Conservation (phyloP, 2,888 invertebrate genomes). For the Agapostemon virescens region DNA sequence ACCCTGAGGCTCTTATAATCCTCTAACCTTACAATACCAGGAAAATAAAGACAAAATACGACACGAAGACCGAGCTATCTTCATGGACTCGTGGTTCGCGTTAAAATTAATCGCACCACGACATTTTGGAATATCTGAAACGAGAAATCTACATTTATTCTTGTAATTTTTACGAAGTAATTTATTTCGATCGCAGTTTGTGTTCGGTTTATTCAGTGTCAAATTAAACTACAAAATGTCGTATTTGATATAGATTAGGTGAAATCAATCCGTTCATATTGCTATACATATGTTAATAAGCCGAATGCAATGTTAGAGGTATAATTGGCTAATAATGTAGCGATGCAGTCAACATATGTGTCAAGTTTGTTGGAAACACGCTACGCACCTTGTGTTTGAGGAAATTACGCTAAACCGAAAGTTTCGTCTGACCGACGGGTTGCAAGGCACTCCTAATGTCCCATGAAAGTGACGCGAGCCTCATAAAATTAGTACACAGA, state of each 20-base stretch:
- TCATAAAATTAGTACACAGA: background rate
- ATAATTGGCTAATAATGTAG: background rate
- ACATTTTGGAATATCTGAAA: no score
- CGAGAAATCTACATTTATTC: no score
- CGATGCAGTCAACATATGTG: background rate
- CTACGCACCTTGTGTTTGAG: background rate
- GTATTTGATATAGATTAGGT: background rate
- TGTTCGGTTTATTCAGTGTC: background rate
- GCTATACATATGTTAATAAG: no score
- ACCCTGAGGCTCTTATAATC: background rate
- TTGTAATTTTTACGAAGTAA: no score
- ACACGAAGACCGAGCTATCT: background rate
- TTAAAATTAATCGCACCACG: no score
- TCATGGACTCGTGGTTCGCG: no score
- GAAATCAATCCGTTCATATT: no score
- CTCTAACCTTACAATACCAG: no score
- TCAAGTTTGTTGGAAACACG: background rate
- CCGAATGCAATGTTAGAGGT: background rate
- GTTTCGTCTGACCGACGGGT: background rate
- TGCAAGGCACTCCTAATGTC: conserved; percentile 1
- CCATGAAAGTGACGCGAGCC: background rate
- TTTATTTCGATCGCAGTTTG: background rate
- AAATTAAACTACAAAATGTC: background rate
- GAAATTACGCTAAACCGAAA: background rate
- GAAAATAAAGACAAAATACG: background rate